Evolutionary conservation across 2,888 invertebrate genomes (phyloP), one percentile per base, ranked within the genome.

Genomic region (Acrobasis consociella): DNA sequence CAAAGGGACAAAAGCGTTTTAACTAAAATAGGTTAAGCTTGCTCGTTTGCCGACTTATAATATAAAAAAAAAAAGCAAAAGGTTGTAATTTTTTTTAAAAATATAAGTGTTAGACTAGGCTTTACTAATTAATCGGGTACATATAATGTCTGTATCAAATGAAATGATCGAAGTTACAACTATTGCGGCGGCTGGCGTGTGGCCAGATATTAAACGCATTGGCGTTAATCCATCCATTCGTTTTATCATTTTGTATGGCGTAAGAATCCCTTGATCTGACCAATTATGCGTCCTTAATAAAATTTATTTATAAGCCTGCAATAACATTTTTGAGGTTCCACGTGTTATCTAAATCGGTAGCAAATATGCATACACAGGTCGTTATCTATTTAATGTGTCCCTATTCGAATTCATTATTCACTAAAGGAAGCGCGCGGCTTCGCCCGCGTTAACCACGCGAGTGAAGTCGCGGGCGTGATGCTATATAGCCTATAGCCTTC

Each of bases 171-270:
- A 51, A 37, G 10, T 31, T n/a, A 58, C 53, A 50, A 50, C 53
- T 63, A 61, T 63, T 38, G 65, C 53, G 49, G 62, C 52, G 53
- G 61, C 38, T 68, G 68, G 68, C 62, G 2, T 11, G 15, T 50
- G 31, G 62, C 68, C 69, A 69, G 64, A 58, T 60, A 62, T 65
- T 37, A 60, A 65, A 64, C 31, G 52, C 67, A 68, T 68, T 71
- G 69, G 70, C 66, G 62, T 68, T 63, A 63, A 62, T 69, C 65
- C 65, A 67, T 64, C 64, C 63, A 66, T 65, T 64, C 63, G 62
- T 64, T 62, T 62, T 64, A 60, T 64, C 60, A 59, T 65, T 62
- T 64, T 65, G 62, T 64, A 64, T 63, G 58, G 37, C 50, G 11
- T 62, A 62, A 56, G 49, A 62, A 39, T 60, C 58, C 62, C 65